Evolutionary conservation across 2,888 invertebrate genomes (phyloP).

Genomic region (Dasypogon diadema): DNA sequence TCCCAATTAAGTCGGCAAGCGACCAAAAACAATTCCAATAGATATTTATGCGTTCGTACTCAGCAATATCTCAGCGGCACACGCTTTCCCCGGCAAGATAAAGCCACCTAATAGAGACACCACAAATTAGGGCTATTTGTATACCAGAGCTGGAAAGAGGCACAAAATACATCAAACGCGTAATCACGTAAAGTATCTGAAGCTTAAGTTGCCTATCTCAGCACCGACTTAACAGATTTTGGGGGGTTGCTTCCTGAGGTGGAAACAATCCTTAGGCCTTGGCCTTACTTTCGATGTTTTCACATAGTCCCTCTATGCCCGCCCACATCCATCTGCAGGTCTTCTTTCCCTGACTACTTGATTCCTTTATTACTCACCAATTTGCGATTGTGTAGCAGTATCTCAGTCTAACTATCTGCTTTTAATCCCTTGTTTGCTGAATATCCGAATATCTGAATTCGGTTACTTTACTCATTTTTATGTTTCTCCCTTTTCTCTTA

Average conservation of each 20-base stretch:
- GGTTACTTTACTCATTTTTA: conserved; percentile 34
- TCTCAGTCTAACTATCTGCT: conserved; percentile 40
- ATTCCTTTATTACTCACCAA: conserved; percentile 50
- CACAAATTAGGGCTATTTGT: conserved; percentile 53
- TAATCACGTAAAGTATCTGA: conserved; percentile 51
- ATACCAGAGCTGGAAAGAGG: conserved; percentile 49
- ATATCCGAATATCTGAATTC: conserved; percentile 2
- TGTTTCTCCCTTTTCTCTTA: conserved; percentile 40
- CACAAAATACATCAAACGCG: conserved; percentile 50
- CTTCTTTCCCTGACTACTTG: not conserved
- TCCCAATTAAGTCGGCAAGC: conserved; percentile 26
- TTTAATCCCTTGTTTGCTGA: conserved; percentile 44
- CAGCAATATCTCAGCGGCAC: conserved; percentile 25
- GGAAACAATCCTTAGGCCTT: conserved; percentile 18
- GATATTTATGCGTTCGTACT: conserved; percentile 27
- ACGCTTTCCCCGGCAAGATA: conserved; percentile 3
- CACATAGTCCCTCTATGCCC: conserved; percentile 11
- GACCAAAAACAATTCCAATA: conserved; percentile 13
- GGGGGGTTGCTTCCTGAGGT: not conserved
- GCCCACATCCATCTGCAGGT: not conserved
- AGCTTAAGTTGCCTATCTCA: conserved; percentile 50
- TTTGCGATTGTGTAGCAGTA: conserved; percentile 43
- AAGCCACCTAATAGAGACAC: conserved; percentile 28
- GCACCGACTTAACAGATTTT: conserved; percentile 50
- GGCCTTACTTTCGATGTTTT: conserved; percentile 25